A percentile compares a stretch with the other conserved stretches of the same genome.
Evolutionary conservation across 2,113 vertebrate genomes (phyloP).

Genomic region (Lepus europaeus): DNA sequence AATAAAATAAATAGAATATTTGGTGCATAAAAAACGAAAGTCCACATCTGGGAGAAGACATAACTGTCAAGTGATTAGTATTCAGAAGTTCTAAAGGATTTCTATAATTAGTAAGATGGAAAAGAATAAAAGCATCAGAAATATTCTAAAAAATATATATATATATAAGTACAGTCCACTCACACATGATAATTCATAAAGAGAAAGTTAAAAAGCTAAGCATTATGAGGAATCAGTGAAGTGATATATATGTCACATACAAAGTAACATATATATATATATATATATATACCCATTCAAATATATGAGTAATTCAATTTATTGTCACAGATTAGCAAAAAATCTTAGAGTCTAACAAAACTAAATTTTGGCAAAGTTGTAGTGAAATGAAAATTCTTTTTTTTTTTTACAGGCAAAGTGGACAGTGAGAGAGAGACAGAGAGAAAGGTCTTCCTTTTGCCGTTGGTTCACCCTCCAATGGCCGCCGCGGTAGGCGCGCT

Average conservation of each 20-base stretch:
- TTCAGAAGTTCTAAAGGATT: conserved; percentile 49
- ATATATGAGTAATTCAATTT: neutral
- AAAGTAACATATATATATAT: neutral
- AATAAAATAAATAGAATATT: too few species aligned
- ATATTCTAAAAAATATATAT: neutral
- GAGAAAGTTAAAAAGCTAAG: neutral
- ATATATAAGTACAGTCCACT: neutral
- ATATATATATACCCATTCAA: too few species aligned
- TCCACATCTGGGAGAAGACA: neutral
- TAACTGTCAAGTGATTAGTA: neutral
- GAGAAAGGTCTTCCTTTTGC: too few species aligned
- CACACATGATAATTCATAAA: neutral
- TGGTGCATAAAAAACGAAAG: too few species aligned
- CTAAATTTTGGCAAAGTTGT: neutral
- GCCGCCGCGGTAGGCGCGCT: too few species aligned
- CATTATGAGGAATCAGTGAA: neutral
- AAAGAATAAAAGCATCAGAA: neutral
- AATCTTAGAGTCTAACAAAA: neutral
- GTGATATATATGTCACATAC: fast-evolving
- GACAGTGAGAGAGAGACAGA: too few species aligned
- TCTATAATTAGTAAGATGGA: neutral
- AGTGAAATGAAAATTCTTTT: neutral
- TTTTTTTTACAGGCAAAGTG: too few species aligned
- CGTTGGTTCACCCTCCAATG: too few species aligned
- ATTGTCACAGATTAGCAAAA: neutral